A percentile compares a stretch with the other conserved stretches of the same genome.
These are phyloP conservation scores for Microctonus brassicae DNA, from an alignment of 2,888 invertebrate genomes.

Conservation along the genomic window DNA sequence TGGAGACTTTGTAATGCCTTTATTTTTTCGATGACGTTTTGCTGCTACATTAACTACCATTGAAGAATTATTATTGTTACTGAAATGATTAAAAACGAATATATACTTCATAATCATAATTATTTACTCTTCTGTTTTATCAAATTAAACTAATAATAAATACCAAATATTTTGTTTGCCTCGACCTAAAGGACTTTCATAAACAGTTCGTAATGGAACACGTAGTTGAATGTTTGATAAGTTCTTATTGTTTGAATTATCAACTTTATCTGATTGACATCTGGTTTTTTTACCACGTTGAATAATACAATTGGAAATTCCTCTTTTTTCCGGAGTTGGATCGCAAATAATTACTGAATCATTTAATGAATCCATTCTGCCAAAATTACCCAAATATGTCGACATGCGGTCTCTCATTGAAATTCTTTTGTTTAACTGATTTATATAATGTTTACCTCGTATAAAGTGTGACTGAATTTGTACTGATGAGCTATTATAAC, in stretches of 20 bases:
- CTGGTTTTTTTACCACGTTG: not conserved
- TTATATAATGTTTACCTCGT: not conserved
- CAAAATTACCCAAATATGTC: not conserved
- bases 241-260: constrained; percentile 32
- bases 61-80: not conserved
- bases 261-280: not conserved
- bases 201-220: constrained; percentile 25
- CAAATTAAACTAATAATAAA: not conserved
- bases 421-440: not conserved
- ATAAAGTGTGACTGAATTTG: no score
- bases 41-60: not conserved
- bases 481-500: no score
- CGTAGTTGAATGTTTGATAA: constrained; percentile 20
- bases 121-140: not conserved
- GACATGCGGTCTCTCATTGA: not conserved
- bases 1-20: not conserved
- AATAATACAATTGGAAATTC: not conserved
- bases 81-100: not conserved
- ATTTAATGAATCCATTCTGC: constrained; percentile 38
- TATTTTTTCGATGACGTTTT: not conserved
- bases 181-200: constrained; percentile 39
- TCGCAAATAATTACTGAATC: constrained; percentile 45
- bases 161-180: not conserved
- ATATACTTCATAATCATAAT: not conserved
- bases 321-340: constrained; percentile 32